Evolutionary conservation across 1,140 invertebrate genomes (phyloP).

Genomic region (Eriosoma lanigerum): DNA sequence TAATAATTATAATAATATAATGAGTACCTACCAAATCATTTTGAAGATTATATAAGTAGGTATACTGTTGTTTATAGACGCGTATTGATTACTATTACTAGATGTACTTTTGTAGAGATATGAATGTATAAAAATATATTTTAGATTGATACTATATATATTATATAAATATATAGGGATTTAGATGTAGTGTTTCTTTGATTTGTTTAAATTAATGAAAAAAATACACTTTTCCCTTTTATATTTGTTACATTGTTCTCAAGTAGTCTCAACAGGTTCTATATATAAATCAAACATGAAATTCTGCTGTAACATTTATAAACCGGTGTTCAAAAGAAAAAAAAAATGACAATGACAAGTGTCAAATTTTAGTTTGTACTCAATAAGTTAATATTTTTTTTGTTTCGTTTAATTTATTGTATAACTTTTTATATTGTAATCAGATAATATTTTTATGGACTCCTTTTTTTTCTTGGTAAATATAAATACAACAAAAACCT

Average conservation of each 20-base stretch:
- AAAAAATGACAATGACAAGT: conserved; percentile 4
- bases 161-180: neutral
- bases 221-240: neutral
- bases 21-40: neutral
- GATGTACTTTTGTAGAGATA: neutral
- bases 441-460: conserved; percentile 39
- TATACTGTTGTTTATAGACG: neutral
- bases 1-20: neutral
- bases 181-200: neutral
- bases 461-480: neutral
- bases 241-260: conserved; percentile 15
- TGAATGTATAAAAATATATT: neutral
- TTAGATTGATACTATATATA: conserved; percentile 1
- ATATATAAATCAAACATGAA: conserved; percentile 23
- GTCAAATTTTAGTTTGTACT: conserved; percentile 21
- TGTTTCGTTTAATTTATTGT: conserved; percentile 13
- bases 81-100: conserved; percentile 24
- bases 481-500: conserved; percentile 1
- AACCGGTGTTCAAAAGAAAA: conserved; percentile 20
- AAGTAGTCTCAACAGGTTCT: neutral
- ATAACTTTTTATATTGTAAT: conserved; percentile 35
- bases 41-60: neutral
- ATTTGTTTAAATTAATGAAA: neutral
- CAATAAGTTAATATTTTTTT: conserved; percentile 30
- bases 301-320: conserved; percentile 12